Evolutionary conservation across 2,888 invertebrate genomes (phyloP), one percentile per base, ranked within the genome.

Genomic region (Acrobasis consociella): DNA sequence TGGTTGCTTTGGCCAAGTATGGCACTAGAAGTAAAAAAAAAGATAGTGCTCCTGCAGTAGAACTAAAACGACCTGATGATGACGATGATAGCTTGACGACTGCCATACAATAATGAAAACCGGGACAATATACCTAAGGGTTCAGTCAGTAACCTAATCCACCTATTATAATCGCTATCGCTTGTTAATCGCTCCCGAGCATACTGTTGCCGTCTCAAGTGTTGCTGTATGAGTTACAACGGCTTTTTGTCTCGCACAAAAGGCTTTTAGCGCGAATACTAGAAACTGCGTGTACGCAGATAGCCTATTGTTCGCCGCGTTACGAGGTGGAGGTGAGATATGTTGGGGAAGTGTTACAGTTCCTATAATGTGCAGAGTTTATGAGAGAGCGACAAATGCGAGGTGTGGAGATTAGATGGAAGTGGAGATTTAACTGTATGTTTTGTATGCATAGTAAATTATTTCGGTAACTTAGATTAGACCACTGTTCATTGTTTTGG

Each of bases 231-330:
- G 83, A 86, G 80, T 85, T 79, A 86, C 78, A 78, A 71, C 72
- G 75, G 80, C 79, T 78, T 86, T 83, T 85, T 82, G 85, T 81
- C 78, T 71, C 69, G 72, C 82, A 86, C 85, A 86, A 87, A 82
- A 78, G 83, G 77, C 78, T 78, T 83, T 83, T 81, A 83, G 74
- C 31, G 75, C 64, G 75, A 75, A 72, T 72, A 72, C 75, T 73
- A 72, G 69, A 72, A 78, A 80, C 66, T 82, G 82, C 81, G 82
- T 82, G 72, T 75, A 80, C 79, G 76, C 79, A 73, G 68, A 74
- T 72, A 75, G 72, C 69, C 72, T 70, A 76, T 80, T 81, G 76
- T 82, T 74, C 65, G 49, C 58, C 67, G 74, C 62, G 77, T 73
- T 61, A 42, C 52, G 52, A 50, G 22, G 39, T 5, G 31, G 31